phyloP scores from a whole-genome alignment of 1,140 invertebrate species.

The Trichonephila inaurata region DNA sequence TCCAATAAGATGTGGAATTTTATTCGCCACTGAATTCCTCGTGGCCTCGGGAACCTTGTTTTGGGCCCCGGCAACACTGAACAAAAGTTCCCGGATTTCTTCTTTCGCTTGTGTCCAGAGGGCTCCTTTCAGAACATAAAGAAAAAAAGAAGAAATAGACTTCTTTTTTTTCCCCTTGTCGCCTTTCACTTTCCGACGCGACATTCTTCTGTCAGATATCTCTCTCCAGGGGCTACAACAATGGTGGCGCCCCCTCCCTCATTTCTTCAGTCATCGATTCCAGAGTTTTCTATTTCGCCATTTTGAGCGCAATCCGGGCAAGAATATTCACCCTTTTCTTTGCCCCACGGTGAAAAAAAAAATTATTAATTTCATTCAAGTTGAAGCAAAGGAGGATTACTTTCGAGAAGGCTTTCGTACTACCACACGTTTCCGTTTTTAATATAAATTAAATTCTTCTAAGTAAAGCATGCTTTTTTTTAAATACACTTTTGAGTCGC shows the following conservation, averaged over 20 bases:
- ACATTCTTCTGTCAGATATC: slow-evolving; percentile 27
- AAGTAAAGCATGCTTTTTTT: too few species aligned
- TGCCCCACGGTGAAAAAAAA: too few species aligned
- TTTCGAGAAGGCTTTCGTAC: too few species aligned
- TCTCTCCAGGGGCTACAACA: slow-evolving; percentile 18
- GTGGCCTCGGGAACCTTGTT: slow-evolving; percentile 21
- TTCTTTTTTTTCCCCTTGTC: neutral
- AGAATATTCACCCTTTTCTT: too few species aligned
- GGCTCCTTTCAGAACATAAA: neutral
- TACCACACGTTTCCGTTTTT: too few species aligned
- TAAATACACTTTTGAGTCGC: too few species aligned
- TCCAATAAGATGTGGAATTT: slow-evolving; percentile 51
- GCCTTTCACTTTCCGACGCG: neutral
- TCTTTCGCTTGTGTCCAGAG: neutral
- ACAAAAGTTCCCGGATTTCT: neutral
- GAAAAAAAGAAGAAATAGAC: neutral
- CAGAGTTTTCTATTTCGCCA: neutral
- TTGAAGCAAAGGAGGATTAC: too few species aligned
- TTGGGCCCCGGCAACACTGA: neutral
- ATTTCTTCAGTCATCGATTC: neutral
- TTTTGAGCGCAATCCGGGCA: neutral
- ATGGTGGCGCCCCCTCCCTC: neutral
- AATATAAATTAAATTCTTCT: too few species aligned
- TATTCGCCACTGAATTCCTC: neutral
- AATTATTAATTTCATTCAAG: too few species aligned